Base-by-base conservation (phyloP, 2,113 vertebrate genomes). In the Tetrax tetrax region DNA sequence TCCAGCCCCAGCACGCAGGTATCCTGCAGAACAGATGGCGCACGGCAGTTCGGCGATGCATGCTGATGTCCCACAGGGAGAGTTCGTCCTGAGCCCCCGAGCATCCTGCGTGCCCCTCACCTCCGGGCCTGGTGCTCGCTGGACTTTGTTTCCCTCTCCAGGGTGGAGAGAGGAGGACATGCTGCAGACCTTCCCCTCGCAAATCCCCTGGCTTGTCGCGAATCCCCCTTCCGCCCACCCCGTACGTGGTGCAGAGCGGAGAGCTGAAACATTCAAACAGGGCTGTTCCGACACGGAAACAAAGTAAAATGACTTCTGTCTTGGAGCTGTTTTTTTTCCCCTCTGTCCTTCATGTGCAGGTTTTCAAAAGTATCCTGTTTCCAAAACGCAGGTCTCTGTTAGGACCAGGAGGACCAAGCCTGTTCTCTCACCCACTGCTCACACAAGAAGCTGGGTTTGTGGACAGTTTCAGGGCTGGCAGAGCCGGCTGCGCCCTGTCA, bases 111-210 rank as follows among this genome's bases (percentile, higher is more conserved):
- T 56, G 59, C 24, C 45, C 35, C 47, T 83, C 37, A 1, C 37
- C 21, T 6, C 2, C 0, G 43, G 38, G 37, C 77, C 14, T 0
- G 6, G 14, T 29, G 25, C 53, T 41, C 1, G 0, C 25, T 0
- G 3, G 8, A 3, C 20, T 38, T 19, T 0, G 0, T 38, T 22
- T 61, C 51, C 37, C 12, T 16, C 28, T 24, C 15, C 0, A 2
- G 6, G 16, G 1, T 9, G 31, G 20, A 23, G 53, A 12, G 13
- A 54, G 74, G 20, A 63, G 29, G 21, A 53, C 29, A 19, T 18
- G 24, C 38, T 63, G 20, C 84, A 65, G 45, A 63, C 28, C 8
- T 37, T 31, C 19, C 24, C 9, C 12, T 17, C 19, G 54, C 0
- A 1, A n/a, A n/a, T 19, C 24, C 37, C 66, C 24, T 29, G 25